Conservation (phyloP, 2,113 vertebrate species). For the Mesoclemmys tuberculata region DNA sequence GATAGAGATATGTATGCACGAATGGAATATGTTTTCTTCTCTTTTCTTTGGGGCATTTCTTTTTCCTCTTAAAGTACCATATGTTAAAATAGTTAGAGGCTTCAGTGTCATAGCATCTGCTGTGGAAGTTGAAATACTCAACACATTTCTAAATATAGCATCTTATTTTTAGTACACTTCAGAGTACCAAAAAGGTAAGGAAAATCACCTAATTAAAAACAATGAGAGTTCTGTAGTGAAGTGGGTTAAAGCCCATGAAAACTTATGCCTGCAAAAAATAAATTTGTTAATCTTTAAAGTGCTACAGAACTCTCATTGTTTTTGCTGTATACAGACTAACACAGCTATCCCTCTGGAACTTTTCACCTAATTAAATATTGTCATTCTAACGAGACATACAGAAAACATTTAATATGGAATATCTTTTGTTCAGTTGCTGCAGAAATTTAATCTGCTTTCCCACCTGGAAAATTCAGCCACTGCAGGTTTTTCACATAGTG, state of each 20-base stretch:
- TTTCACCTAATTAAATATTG: neutral
- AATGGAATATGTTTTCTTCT: neutral
- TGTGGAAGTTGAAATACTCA: neutral
- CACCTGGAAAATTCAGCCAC: neutral
- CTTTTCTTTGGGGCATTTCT: neutral
- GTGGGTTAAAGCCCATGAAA: too few relatives aligned
- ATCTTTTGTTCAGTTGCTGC: neutral
- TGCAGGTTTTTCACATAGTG: neutral
- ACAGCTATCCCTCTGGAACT: too few relatives aligned
- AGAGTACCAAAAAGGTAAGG: neutral
- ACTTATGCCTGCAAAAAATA: too few relatives aligned
- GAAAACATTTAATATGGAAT: neutral
- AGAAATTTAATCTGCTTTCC: neutral
- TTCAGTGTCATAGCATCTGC: neutral
- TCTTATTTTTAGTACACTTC: neutral
- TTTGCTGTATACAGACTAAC: too few relatives aligned
- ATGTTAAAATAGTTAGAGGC: neutral
- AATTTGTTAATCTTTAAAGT: too few relatives aligned
- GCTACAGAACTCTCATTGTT: too few relatives aligned
- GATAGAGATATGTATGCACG: neutral
- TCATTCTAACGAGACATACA: conserved; percentile 18
- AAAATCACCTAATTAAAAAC: too few relatives aligned
- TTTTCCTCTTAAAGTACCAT: neutral
- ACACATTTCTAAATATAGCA: neutral
- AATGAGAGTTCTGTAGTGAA: too few relatives aligned